Base-by-base conservation (phyloP, 92 coral and sea anemone genomes). In the Palythoa caribaeorum region DNA sequence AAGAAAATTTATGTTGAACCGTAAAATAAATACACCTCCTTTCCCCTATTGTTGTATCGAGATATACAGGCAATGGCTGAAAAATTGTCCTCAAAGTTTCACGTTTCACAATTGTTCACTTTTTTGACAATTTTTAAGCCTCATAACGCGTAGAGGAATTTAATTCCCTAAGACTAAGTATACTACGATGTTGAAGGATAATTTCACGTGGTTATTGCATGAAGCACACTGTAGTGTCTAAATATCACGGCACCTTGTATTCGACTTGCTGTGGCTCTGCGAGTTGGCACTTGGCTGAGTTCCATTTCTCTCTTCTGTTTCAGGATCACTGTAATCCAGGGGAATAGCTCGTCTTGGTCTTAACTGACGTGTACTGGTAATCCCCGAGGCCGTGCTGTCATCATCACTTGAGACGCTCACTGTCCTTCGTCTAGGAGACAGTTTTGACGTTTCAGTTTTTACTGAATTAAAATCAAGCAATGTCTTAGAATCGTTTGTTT, bases 331-430 rank as follows among this genome's bases (percentile, higher is more conserved):
- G 15, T n/a, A 52, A 51, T 52, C n/a, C 21, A n/a, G 5, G 47
- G 21, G 60, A n/a, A 47, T 35, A 21, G 14, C 57, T 65, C 63
- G 75, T 20, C 76, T 66, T 66, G 74, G 20, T 40, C 75, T 53
- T 69, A 81, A 37, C 5, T 81, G 76, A 19, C 86, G 75, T 57
- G 53, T 5, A 9, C 35, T 12, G 17, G 72, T 40, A 38, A 80
- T 47, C 17, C 86, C 76, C 16, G 86, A 81, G 19, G 35, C 16
- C 37, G 13, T 63, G 14, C 76, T 81, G 54, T 53, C 44, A 9
- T 66, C 86, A 51, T 81, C 86, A 63, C 86, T 81, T 16, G 86
- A 65, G 16, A 44, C 65, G 1, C 75, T 65, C 9, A 44, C 20
- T 28, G 44, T 35, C 20, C 60, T 65, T 21, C 6, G 13, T 28